These are phyloP conservation scores for Syrista parreyssii DNA, from an alignment of 2,888 invertebrate species.

Conservation along the genomic window DNA sequence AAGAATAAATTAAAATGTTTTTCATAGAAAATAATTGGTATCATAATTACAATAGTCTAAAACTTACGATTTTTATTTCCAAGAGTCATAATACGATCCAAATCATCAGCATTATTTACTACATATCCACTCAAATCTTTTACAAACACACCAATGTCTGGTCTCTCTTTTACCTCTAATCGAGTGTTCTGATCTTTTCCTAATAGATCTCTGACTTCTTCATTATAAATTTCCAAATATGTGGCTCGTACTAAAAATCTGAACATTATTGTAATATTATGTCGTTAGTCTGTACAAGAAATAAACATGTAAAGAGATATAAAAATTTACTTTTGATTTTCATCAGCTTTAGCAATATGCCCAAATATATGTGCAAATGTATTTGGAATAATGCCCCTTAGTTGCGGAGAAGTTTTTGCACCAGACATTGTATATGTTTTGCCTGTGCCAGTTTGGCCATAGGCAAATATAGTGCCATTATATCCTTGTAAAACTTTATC, in stretches of 20 bases:
- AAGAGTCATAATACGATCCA: conserved; percentile 93
- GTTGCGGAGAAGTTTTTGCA: conserved; percentile 84
- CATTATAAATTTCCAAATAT: conserved; percentile 99
- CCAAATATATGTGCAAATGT: conserved; percentile 99
- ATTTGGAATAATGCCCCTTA: conserved; percentile 97
- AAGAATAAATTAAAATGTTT: conserved; percentile 10
- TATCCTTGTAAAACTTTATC: conserved; percentile 96
- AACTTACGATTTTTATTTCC: conserved; percentile 93
- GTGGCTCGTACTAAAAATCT: conserved; percentile 97
- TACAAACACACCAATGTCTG: conserved; percentile 97
- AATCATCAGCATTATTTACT: conserved; percentile 96
- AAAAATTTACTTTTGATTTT: conserved; percentile 82
- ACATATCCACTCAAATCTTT: conserved; percentile 97
- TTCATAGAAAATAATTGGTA: conserved; percentile 5
- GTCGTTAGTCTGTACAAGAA: background rate
- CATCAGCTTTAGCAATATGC: conserved; percentile 93
- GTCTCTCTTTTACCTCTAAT: conserved; percentile 93
- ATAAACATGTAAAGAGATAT: background rate
- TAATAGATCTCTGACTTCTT: conserved; percentile 95
- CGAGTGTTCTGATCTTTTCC: conserved; percentile 88
- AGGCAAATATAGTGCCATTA: conserved; percentile 93
- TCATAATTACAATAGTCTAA: background rate
- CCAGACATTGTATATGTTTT: conserved; percentile 99
- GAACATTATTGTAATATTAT: conserved; percentile 28
- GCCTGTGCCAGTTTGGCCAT: conserved; percentile 95